Base-by-base conservation (phyloP, 1,140 invertebrate genomes). In the Paraescarpia echinospica region DNA sequence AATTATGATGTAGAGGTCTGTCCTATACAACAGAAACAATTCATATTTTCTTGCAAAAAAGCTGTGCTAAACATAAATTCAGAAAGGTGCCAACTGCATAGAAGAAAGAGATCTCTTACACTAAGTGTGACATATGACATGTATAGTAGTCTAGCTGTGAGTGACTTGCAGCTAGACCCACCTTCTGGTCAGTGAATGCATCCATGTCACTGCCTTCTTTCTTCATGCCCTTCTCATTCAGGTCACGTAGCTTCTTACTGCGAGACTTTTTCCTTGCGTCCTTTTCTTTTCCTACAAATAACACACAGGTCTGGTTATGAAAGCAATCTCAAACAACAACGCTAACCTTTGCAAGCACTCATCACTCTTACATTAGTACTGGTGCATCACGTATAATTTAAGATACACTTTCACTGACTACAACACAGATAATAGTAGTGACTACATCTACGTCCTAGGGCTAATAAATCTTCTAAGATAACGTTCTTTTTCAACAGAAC, bases 151-250 rank as follows among this genome's bases (percentile, higher is more conserved):
- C 18, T 31, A 27, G 59, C 22, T 27, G 59, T 6, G 14, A 22
- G 22, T 77, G 59, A 41, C 41, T 27, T 22, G 59, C 27, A 27
- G 59, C 22, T 77, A 77, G 59, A 77, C 59, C 59, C 9, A 77
- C 59, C 59, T 77, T 77, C 59, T 12, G 59, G 59, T 77, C 59
- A 1, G 59, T 77, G 59, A 90, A 90, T 18, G 90, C 90, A 90
- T 90, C 90, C 90, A 90, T 90, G 35, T 90, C 90, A 90, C 34
- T 35, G 90, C 90, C 90, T 90, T 31, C 90, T 77, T 77, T 77
- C 59, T 77, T 77, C 90, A 35, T 90, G 90, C 35, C 90, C 90
- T 90, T 90, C 34, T 90, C 35, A 41, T 90, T 90, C 90, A 90
- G 27, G 34, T 90, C 90, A 34, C 90, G 90, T 31, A 41, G 18